Conservation (phyloP, 2,113 vertebrate genomes). For the Plecotus auritus region DNA sequence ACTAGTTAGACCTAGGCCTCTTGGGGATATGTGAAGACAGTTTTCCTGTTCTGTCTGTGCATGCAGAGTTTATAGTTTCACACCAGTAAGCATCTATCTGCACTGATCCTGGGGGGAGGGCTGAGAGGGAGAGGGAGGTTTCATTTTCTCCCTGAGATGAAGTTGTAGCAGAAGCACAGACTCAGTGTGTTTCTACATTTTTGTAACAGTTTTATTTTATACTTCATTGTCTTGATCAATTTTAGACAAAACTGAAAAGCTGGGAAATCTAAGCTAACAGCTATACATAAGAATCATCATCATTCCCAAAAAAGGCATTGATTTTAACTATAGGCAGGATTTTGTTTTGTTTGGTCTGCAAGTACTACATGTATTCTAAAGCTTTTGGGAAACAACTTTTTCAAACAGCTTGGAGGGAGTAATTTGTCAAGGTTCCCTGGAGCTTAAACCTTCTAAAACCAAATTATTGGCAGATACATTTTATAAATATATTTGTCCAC, state of each 20-base stretch:
- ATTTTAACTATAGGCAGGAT: neutral
- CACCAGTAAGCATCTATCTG: neutral
- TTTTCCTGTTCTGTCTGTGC: neutral
- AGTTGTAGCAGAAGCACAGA: neutral
- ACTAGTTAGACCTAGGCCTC: constrained; percentile 12
- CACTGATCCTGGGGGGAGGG: no score
- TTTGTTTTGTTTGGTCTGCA: neutral
- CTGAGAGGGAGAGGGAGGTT: neutral
- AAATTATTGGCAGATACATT: neutral
- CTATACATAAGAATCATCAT: neutral
- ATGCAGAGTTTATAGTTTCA: neutral
- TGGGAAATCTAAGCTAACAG: neutral
- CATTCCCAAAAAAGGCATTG: neutral
- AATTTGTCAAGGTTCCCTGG: neutral
- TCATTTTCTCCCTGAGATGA: neutral
- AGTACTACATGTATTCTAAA: neutral
- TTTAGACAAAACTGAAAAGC: constrained; percentile 9
- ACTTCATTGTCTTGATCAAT: neutral
- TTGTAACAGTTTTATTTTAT: neutral
- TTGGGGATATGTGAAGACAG: neutral
- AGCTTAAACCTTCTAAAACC: constrained; percentile 16
- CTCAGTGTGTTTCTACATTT: neutral
- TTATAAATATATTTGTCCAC: constrained; percentile 23
- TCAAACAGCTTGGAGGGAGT: constrained; percentile 10
- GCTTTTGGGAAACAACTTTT: constrained; percentile 17